Base-by-base conservation (phyloP, 1,140 invertebrate genomes). In the Drosophila oshimai region DNA sequence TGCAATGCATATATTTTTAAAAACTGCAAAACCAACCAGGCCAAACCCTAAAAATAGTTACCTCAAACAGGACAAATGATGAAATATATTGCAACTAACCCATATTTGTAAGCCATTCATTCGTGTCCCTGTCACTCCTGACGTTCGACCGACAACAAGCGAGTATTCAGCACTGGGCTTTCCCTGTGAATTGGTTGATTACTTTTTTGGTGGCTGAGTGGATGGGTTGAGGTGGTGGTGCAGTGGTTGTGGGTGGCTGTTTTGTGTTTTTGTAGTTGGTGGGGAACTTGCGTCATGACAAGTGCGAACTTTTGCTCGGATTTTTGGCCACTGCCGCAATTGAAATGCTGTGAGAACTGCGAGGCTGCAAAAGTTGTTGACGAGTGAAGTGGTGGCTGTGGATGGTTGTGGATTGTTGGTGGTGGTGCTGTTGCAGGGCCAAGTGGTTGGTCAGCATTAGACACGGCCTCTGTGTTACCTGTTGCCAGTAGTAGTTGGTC, bases 361-460 rank as follows among this genome's bases (percentile, higher is more conserved):
- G 18, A 37, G 36, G 34, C 65, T 65, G 28, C 13, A 36, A 41
- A 74, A 50, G 36, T 72, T 76, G 69, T 55, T 60, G 47, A 57
- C 55, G 61, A 67, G 47, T 62, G 42, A 42, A 75, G 36, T 74
- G 49, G n/a, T n/a, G n/a, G n/a, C n/a, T n/a, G n/a, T n/a, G n/a
- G n/a, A n/a, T 15, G 49, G 29, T 22, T n/a, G n/a, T n/a, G n/a
- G 34, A 49, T 34, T 50, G 39, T 18, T 24, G 57, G 33, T 28
- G 33, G 51, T 41, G 57, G 53, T 28, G 24, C n/a, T 29, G 57
- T 20, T 12, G 57, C 51, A 22, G 24, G 12, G 45, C 18, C 46
- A 51, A 45, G 58, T 54, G 47, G 24, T 29, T 50, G 62, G 18
- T 55, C 49, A 55, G 41, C 58, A 39, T 44, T 53, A 41, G 45